Evolutionary conservation across 37 sponge, comb jelly and placozoan species (phyloP), one percentile per base, ranked within the genome.

Genomic region (Chondrosia reniformis): DNA sequence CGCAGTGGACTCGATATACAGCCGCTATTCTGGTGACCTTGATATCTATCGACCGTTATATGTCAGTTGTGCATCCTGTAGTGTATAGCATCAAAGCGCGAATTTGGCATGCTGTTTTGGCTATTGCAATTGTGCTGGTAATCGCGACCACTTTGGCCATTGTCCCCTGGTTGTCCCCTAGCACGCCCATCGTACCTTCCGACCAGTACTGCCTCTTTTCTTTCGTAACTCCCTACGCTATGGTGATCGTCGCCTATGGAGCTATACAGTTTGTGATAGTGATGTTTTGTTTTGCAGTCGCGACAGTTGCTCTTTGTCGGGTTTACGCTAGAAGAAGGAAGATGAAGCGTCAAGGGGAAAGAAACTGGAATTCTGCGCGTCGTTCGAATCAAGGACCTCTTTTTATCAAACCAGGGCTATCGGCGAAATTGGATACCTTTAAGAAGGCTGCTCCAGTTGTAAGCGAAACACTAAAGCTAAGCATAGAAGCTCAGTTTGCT

Each of bases 401-500:
- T 2, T 84, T 84, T 56, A 73, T 63, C 41, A 84, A 73, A 56
- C 78, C 89, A 0, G 84, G 81, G 15, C 55, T 89, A 13, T 58
- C 77, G 17, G 28, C 80, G 13, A 74, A 86, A 8, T 81, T 86
- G 66, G 76, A 74, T 66, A 66, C 84, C 0, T 0, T 90, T 33
- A 85, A 83, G 67, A 78, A 72, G 46, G 87, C 83, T 13, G 85
- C 82, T 36, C 89, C 85, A 59, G 7, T 84, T 21, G 44, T 90
- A 28, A n/a, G 69, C 6, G 87, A 90, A 65, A 83, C 81, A 64
- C 80, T 92, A 38, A 80, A 84, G 78, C 77, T 88, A 17, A 82
- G 92, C 15, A 76, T 87, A 41, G 92, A 91, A 76, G 84, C 88
- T 1, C 88, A 91, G 85, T 92, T 92, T 65, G 86, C 77, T 34